Conservation (phyloP, 1,140 invertebrate genomes). For the Protaetia brevitarsis region DNA sequence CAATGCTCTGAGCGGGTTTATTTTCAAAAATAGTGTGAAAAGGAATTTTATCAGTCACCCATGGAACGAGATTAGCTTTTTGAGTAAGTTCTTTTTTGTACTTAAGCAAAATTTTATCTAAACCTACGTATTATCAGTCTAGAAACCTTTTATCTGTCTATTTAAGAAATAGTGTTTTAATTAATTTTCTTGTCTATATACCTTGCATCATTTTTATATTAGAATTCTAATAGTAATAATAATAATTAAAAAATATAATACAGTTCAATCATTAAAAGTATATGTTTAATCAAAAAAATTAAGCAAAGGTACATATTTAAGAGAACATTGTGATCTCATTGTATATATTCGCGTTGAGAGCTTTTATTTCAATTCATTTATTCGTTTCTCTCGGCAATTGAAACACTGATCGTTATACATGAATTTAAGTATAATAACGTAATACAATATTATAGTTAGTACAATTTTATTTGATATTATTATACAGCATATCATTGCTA, state of each 20-base stretch:
- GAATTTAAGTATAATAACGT: too few relatives aligned
- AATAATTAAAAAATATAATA: not conserved
- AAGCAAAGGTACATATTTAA: not conserved
- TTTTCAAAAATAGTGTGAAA: constrained; percentile 11
- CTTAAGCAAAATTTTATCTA: constrained; percentile 13
- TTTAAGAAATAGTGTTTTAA: too few relatives aligned
- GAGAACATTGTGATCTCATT: constrained; percentile 18
- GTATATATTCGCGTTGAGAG: constrained; percentile 9
- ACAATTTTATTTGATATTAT: too few relatives aligned
- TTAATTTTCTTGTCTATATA: not conserved
- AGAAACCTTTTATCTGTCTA: too few relatives aligned
- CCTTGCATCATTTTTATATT: not conserved
- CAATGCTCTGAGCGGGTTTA: constrained; percentile 6
- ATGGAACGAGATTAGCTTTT: constrained; percentile 18
- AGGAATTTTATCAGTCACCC: constrained; percentile 10
- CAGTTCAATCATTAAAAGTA: not conserved
- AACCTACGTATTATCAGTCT: not conserved
- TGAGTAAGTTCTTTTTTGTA: constrained; percentile 15
- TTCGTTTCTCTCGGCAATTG: too few relatives aligned
- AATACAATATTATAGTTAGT: too few relatives aligned
- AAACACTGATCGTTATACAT: too few relatives aligned
- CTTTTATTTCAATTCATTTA: not conserved
- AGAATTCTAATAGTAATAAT: not conserved
- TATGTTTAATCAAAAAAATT: not conserved
- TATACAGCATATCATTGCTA: too few relatives aligned